Evolutionary conservation across 2,113 vertebrate genomes (phyloP), one percentile per base, ranked within the genome.

Genomic region (Pseudorhombus dupliciocellatus): DNA sequence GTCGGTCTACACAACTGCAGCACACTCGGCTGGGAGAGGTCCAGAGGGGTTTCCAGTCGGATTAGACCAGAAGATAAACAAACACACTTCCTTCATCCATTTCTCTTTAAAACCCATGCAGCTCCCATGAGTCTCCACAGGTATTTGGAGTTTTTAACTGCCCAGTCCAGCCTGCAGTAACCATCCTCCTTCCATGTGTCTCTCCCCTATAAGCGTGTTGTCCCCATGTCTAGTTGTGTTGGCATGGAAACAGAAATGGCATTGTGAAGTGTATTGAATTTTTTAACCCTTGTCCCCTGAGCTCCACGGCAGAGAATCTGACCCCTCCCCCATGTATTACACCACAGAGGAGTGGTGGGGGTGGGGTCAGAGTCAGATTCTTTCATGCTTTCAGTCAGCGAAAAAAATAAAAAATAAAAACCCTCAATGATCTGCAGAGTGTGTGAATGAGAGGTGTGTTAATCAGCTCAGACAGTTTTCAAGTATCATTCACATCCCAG

Each of bases 181-280:
- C 81, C 73, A 42, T 61, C 70, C 52, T 60, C 66, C 34, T 56
- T 67, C 14, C 55, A 60, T 73, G 64, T 77, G 65, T 73, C 31
- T 24, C 78, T 59, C 1, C 60, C 21, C 60, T 73, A 54, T 69
- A 71, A 75, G 51, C 75, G 77, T 89, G 80, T 83, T 89, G 80
- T 83, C 79, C 73, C 78, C 63, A 42, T 85, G 85, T 87, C 86
- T 83, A 74, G 42, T 71, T 77, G 79, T 85, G 92, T 93, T 93
- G 88, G 91, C 91, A 93, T 94, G 88, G 90, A 82, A 89, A 94
- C 90, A 89, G 68, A 61, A 84, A 77, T 80, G 66, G 80, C 79
- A 68, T 89, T 88, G 84, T 80, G 65, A 85, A 60, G 75, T 70
- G 68, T 88, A 79, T 81, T 81, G 73, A 75, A 91, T 91, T 86